Base-by-base conservation (phyloP, 2,113 vertebrate species). In the Xenus cinereus region DNA sequence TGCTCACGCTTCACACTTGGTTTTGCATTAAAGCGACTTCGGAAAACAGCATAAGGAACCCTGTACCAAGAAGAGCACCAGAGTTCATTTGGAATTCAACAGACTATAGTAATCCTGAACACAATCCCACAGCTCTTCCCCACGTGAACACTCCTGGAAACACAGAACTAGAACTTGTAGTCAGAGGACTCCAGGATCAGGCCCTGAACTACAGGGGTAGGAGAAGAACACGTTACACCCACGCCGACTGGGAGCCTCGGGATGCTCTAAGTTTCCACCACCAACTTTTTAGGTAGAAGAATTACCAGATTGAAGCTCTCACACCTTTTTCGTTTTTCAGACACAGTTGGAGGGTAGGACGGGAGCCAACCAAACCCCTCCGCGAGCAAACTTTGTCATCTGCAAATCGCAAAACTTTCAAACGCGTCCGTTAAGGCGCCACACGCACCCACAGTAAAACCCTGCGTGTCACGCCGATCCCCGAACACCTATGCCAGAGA, bases 281-380 rank as follows among this genome's bases (percentile, higher is more conserved):
- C 54, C 14, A 32, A 64, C 37, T 9, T 69, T 59, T 35, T 16
- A 48, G 9, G 23, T 16, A 62, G 53, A 24, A 54, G 11, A 33
- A 27, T 3, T 5, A 60, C 62, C 51, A 45, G 26, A 68, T 32
- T 27, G 35, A n/a, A 66, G 24, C 19, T 22, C 35, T 81, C 48
- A 8, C 46, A 64, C 45, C 41, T 73, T 92, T 46, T 68, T 53
- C 21, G 6, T 39, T 48, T 73, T 10, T 19, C 76, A 43, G 33
- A 30, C 28, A 3, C 0, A 22, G 32, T 0, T 9, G 51, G 12
- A 13, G 22, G 11, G 14, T 4, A 59, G 35, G 76, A 46, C 4
- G 43, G 57, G 35, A 86, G 26, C 43, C 84, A 90, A 10, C 15
- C 21, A 64, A 35, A 26, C 14, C 8, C 19, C 28, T 56, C n/a